phyloP scores from a whole-genome alignment of 2,113 vertebrate species.

The Sporophila hypoxantha region DNA sequence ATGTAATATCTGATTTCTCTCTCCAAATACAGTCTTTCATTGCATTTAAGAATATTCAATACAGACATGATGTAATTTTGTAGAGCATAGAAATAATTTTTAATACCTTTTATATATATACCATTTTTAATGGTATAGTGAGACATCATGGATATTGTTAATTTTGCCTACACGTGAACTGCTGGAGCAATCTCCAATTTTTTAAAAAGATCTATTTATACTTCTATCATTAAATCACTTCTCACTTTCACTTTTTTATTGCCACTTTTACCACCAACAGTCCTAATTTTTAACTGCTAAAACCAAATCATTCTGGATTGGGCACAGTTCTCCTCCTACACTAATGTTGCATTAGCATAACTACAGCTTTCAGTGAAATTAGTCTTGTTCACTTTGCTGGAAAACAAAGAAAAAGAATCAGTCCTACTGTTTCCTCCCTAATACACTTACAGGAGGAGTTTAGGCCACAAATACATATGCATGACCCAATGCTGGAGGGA shows the following conservation, averaged over 20 bases:
- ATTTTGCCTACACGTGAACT: neutral
- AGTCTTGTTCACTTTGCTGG: neutral
- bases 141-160: neutral
- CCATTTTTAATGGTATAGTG: neutral
- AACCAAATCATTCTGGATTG: neutral
- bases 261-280: neutral
- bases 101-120: neutral
- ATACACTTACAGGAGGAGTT: neutral
- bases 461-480: neutral
- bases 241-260: neutral
- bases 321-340: neutral
- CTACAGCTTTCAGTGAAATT: neutral
- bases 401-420: neutral
- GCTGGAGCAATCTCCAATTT: neutral
- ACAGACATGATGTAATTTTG: fast-evolving
- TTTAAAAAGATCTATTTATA: neutral
- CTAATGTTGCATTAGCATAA: neutral
- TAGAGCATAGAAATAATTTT: neutral
- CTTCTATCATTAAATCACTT: neutral
- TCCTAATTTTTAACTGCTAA: neutral
- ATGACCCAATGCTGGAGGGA: neutral
- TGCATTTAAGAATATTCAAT: neutral
- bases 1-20: neutral
- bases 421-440: neutral
- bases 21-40: neutral